These are phyloP conservation scores for human DNA, from an alignment of 2,113 vertebrate species.

Conservation along the genomic window GRCh38 chr6:128712001-128712500, in stretches of 20 bases:
- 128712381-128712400: constrained; percentile 84
- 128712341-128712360: constrained; percentile 88
- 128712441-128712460: constrained; percentile 86
- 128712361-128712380: constrained; percentile 88
- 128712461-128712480: constrained; percentile 88
- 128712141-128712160: constrained; percentile 88
- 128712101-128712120: constrained; percentile 62
- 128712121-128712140: constrained; percentile 88
- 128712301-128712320: constrained; percentile 84
- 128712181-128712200: constrained; percentile 88
- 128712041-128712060: constrained; percentile 85
- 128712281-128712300: constrained; percentile 50
- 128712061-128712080: constrained; percentile 83
- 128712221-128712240: constrained; percentile 83
- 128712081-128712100: constrained; percentile 82
- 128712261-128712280: constrained; percentile 46
- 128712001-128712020: constrained; percentile 77
- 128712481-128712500: constrained; percentile 87
- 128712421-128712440: constrained; percentile 85
- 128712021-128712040: constrained; percentile 76
- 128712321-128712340: constrained; percentile 87
- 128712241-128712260: constrained; percentile 74
- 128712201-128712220: constrained; percentile 86
- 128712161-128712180: constrained; percentile 84
- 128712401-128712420: constrained; percentile 87